phyloP scores from a whole-genome alignment of 1,140 invertebrate species.

The Leptonema lineaticorne region DNA sequence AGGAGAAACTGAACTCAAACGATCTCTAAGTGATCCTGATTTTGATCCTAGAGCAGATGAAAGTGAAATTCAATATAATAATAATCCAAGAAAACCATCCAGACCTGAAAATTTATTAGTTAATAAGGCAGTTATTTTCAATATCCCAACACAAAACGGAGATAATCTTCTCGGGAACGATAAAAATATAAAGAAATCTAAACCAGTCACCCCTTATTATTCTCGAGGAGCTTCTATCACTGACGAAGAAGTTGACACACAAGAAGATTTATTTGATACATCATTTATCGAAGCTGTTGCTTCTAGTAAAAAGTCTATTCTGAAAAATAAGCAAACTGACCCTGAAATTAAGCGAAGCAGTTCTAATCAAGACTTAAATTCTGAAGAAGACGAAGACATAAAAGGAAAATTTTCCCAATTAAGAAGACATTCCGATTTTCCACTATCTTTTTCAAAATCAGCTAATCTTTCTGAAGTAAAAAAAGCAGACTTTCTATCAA shows the following conservation, averaged over 20 bases:
- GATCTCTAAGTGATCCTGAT: constrained; percentile 64
- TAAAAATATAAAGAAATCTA: constrained; percentile 45
- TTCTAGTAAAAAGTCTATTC: constrained; percentile 29
- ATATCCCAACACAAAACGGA: constrained; percentile 55
- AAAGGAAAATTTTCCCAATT: constrained; percentile 48
- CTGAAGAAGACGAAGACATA: constrained; percentile 47
- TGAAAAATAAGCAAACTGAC: constrained; percentile 29
- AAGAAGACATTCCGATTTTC: constrained; percentile 52
- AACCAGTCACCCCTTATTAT: constrained; percentile 78
- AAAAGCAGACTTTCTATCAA: constrained; percentile 60
- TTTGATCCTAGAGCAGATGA: constrained; percentile 73
- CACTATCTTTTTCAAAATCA: constrained; percentile 43
- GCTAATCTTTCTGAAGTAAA: constrained; percentile 33
- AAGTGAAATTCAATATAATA: constrained; percentile 42
- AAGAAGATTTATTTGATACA: constrained; percentile 56
- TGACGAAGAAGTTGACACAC: constrained; percentile 55
- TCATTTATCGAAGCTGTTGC: constrained; percentile 58
- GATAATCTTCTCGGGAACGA: constrained; percentile 41
- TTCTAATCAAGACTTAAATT: constrained; percentile 64
- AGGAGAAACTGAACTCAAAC: constrained; percentile 54
- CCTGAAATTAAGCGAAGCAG: constrained; percentile 49
- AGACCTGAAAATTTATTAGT: constrained; percentile 60
- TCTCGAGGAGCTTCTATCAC: constrained; percentile 60
- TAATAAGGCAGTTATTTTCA: constrained; percentile 72
- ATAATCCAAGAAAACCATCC: constrained; percentile 55